Percentiles rank a stretch among this genome's conserved stretches.
Conservation (phyloP, 2,888 invertebrate genomes). For the Nomada fabriciana region DNA sequence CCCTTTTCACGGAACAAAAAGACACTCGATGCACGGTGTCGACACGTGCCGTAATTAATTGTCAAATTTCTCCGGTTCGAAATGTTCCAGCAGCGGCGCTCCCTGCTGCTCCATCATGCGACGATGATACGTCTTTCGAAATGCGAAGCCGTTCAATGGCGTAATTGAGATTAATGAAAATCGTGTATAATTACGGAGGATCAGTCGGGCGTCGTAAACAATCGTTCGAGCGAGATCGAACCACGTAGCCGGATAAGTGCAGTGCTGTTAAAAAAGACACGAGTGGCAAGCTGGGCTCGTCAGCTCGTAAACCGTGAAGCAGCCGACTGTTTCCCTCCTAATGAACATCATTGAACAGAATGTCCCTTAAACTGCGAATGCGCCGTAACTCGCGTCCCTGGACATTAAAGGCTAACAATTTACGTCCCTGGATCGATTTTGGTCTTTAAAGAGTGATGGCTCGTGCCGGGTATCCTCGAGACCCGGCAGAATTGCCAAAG, state of each 20-base stretch:
- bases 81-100: background rate
- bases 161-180: conserved; percentile 52
- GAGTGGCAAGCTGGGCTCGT: conserved; percentile 29
- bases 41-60: conserved; percentile 14
- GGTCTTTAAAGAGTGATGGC: conserved; percentile 63
- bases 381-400: conserved; percentile 42
- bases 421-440: conserved; percentile 63
- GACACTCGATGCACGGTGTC: background rate
- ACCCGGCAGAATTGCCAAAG: conserved; percentile 57
- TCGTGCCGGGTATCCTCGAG: conserved; percentile 60
- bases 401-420: conserved; percentile 58
- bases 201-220: conserved; percentile 45
- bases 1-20: background rate
- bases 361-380: conserved; percentile 50
- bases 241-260: conserved; percentile 2
- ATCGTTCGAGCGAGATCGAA: conserved; percentile 26
- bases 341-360: conserved; percentile 52
- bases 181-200: conserved; percentile 37
- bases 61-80: background rate
- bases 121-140: background rate
- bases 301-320: conserved; percentile 51
- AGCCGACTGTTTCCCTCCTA: conserved; percentile 52
- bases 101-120: background rate
- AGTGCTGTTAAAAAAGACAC: conserved; percentile 21
- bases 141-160: background rate